phyloP scores from a whole-genome alignment of 2,797 vertebrate genomes.

The Morelia viridis region DNA sequence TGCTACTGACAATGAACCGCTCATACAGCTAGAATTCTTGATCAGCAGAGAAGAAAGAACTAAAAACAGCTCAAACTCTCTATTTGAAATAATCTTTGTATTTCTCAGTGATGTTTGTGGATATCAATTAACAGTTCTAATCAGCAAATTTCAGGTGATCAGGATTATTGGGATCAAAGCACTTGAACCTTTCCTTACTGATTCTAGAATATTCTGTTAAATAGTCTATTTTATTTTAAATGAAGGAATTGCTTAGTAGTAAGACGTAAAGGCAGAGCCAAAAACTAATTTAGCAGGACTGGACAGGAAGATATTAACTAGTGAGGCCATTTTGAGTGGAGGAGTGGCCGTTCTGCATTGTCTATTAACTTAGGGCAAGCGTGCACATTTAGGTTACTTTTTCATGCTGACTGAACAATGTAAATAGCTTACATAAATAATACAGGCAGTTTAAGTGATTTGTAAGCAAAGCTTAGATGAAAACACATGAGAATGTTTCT shows the following conservation, averaged over 20 bases:
- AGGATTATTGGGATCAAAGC: not conserved
- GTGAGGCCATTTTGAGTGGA: not conserved
- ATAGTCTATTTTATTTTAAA: not conserved
- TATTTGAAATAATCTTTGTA: not conserved
- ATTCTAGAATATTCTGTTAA: not conserved
- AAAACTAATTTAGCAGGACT: not conserved
- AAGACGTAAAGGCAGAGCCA: not conserved
- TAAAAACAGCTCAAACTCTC: not conserved
- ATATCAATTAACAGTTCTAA: not conserved
- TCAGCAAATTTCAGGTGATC: not conserved
- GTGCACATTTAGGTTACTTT: not conserved
- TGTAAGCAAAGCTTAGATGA: not conserved
- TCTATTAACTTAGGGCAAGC: not conserved
- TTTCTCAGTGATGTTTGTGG: not conserved
- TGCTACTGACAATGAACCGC: not conserved
- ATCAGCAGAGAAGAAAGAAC: not conserved
- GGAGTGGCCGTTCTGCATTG: not conserved
- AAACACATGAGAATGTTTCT: not conserved
- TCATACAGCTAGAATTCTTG: not conserved
- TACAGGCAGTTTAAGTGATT: not conserved
- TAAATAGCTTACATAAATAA: not conserved
- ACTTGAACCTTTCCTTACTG: not conserved
- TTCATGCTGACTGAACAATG: not conserved
- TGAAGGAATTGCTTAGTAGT: not conserved
- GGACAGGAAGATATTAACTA: not conserved